Evolutionary conservation across 2,888 invertebrate species (phyloP).

Genomic region (Dendrolimus pini): DNA sequence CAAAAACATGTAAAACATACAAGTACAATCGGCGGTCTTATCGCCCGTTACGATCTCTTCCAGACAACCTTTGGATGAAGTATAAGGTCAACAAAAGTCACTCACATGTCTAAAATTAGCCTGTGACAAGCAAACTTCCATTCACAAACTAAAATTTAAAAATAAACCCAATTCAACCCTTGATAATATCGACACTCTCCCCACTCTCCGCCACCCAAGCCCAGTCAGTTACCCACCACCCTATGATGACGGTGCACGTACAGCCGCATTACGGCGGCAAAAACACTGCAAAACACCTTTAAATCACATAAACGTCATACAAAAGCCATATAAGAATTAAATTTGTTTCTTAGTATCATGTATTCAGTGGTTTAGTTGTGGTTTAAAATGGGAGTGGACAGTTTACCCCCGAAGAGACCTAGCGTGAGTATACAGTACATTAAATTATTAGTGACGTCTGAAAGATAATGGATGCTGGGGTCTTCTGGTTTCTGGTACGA

Average conservation of each 20-base stretch:
- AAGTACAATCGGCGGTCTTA: no score
- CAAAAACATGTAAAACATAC: no score
- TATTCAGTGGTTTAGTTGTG: conserved; percentile 24
- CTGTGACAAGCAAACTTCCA: background rate
- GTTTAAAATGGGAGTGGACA: conserved; percentile 56
- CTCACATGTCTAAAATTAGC: no score
- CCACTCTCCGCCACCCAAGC: conserved; percentile 25
- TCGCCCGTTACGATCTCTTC: no score
- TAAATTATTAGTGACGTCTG: background rate
- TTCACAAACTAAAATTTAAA: background rate
- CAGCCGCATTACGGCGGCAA: conserved; percentile 32
- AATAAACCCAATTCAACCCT: background rate
- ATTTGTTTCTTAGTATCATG: conserved; percentile 17
- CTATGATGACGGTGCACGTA: conserved; percentile 41
- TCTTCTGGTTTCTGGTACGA: no score
- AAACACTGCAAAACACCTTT: conserved; percentile 19
- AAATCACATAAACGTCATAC: conserved; percentile 1
- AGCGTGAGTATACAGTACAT: conserved; percentile 32
- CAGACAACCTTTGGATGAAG: no score
- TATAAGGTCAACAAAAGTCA: no score
- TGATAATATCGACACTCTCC: conserved; percentile 15
- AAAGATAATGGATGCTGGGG: background rate
- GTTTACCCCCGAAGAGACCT: conserved; percentile 39
- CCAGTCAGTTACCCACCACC: conserved; percentile 26
- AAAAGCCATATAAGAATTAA: background rate